Base-by-base conservation (phyloP, 2,888 invertebrate species). In the Nymphalis polychloros region DNA sequence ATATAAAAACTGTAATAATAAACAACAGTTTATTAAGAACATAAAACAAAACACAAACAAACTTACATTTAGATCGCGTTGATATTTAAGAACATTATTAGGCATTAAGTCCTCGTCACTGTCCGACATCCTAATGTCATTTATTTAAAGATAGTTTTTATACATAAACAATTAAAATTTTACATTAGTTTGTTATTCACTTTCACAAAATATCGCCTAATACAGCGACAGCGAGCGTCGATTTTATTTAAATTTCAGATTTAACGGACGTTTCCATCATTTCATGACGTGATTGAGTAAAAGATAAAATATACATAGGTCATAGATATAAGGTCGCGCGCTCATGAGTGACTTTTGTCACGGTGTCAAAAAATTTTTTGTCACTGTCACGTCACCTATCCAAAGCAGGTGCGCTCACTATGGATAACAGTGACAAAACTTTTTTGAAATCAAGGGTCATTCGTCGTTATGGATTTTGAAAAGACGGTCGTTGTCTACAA, bases 91-190 rank as follows among this genome's bases (percentile, higher is more conserved):
- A 67, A 79, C 76, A 75, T 78, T 81, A 59, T 78, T 81, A 69
- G 79, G 76, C 64, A 81, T 76, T 19, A 82, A 70, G 68, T 87
- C 85, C 59, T 80, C 82, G 63, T 87, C 89, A 81, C 83, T 86
- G 70, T 87, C 84, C 62, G 80, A 79, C 83, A 83, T 84, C 62
- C 76, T 74, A 23, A 20, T 1, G 5, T 61, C 41, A 35, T 13
- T 27, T 49, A 49, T 20, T 47, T 23, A 16, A 35, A 62, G 19
- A 41, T n/a, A 19, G 1, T 35, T 13, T 50, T 52, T 13, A 20
- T 64, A 47, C 50, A 31, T 31, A 19, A 16, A n/a, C 10, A 16
- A 13, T 6, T 35, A 62, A 41, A 57, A 13, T 46, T 19, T 49
- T 19, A 52, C 60, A 47, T 23, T 53, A 53, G 8, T n/a, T 53